Evolutionary conservation across 2,113 vertebrate genomes (phyloP).

Genomic region (Bubo scandiacus): DNA sequence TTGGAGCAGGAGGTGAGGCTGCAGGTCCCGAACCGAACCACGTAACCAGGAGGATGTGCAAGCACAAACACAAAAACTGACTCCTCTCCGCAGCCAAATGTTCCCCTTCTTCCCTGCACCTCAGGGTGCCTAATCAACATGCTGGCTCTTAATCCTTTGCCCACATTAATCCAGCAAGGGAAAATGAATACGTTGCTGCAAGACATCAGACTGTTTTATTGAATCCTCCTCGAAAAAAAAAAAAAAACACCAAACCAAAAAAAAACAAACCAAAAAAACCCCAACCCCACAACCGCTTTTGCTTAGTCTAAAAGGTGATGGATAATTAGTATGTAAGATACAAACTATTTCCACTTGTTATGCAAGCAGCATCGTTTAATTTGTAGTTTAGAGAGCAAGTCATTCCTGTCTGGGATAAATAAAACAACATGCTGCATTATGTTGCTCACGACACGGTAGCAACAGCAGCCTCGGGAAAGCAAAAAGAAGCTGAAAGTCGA

Average conservation of each 20-base stretch:
- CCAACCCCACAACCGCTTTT: not conserved
- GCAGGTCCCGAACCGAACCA: not conserved
- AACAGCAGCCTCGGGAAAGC: not conserved
- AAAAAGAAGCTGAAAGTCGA: not conserved
- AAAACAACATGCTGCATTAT: conserved; percentile 59
- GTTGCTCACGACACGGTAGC: not conserved
- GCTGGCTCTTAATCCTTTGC: not conserved
- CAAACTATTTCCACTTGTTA: conserved; percentile 58
- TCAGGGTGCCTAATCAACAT: not conserved
- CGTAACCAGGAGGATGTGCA: not conserved
- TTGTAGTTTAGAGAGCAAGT: conserved; percentile 53
- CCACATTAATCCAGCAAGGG: not conserved
- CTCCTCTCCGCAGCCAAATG: not conserved
- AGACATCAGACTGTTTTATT: not conserved
- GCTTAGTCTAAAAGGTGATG: not conserved
- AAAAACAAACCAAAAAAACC: not conserved
- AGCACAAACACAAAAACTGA: not conserved
- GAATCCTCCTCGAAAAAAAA: not conserved
- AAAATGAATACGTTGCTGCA: not conserved
- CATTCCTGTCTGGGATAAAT: conserved; percentile 65
- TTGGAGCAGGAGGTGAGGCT: not conserved
- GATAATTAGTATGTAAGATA: conserved; percentile 55
- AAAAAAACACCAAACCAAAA: not conserved
- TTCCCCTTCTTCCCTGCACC: not conserved
- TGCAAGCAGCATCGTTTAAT: conserved; percentile 61